Conservation (phyloP, 2,888 invertebrate species). For the Cosmia pyralina region DNA sequence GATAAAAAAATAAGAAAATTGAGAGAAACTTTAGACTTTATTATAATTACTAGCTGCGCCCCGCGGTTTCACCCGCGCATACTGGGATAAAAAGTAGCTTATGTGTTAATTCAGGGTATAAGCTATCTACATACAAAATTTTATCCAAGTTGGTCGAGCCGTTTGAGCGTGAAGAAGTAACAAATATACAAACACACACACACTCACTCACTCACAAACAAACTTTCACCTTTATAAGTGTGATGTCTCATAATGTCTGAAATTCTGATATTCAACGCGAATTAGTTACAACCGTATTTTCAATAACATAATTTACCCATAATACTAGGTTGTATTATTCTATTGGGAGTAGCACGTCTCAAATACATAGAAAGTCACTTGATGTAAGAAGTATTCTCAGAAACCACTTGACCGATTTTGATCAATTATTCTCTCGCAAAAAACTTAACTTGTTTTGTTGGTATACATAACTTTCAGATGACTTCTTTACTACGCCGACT, state of each 20-base stretch:
- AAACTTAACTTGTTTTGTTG: not conserved
- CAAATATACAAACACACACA: no score
- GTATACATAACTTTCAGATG: not conserved
- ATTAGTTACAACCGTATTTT: not conserved
- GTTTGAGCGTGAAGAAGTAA: no score
- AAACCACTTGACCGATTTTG: constrained; percentile 10
- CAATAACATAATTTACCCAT: not conserved
- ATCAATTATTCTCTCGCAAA: not conserved
- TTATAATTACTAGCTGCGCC: no score
- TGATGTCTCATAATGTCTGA: not conserved
- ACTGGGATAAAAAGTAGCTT: no score
- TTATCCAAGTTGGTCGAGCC: no score
- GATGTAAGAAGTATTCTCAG: not conserved
- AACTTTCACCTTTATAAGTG: no score
- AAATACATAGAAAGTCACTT: constrained; percentile 20
- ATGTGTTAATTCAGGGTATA: no score
- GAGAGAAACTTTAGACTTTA: not conserved
- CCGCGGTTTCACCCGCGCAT: no score
- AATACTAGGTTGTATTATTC: not conserved
- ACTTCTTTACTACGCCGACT: not conserved
- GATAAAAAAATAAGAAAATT: not conserved
- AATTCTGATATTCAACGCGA: not conserved
- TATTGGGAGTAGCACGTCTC: not conserved
- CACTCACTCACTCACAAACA: no score
- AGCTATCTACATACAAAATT: no score